Evolutionary conservation across 2,113 vertebrate species (phyloP).

Genomic region (Malurus cyaneus): DNA sequence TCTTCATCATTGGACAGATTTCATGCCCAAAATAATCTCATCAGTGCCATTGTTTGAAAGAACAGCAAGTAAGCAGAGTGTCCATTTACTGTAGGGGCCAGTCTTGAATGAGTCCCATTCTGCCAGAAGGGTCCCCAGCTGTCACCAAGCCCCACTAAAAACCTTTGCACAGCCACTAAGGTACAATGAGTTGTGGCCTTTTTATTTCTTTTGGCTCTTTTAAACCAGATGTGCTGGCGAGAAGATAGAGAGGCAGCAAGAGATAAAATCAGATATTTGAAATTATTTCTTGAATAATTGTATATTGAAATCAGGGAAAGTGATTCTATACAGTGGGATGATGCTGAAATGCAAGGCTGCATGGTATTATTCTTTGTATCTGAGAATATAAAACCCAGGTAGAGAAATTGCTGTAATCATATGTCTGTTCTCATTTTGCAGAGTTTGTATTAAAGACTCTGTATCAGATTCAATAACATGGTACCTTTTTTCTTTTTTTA

Average conservation of each 20-base stretch:
- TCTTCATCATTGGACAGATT: not conserved
- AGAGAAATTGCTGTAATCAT: not conserved
- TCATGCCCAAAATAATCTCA: not conserved
- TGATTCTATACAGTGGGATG: not conserved
- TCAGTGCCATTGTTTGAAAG: not conserved
- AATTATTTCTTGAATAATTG: not conserved
- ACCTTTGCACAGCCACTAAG: not conserved
- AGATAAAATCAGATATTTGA: not conserved
- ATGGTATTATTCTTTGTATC: not conserved
- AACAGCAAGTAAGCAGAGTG: not conserved
- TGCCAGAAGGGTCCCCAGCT: not conserved
- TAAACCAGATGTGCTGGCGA: not conserved
- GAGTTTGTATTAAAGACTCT: slow-evolving; percentile 5
- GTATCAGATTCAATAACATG: slow-evolving; percentile 2
- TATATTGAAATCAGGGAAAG: not conserved
- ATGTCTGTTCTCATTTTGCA: not conserved
- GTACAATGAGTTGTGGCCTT: not conserved
- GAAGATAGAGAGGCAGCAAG: not conserved
- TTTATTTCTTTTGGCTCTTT: not conserved
- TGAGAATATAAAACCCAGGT: not conserved
- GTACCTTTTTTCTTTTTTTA: not conserved
- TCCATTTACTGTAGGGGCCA: not conserved
- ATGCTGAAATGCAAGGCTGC: not conserved
- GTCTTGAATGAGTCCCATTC: not conserved
- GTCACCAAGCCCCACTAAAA: not conserved